Base-by-base conservation (phyloP, 1,140 invertebrate genomes). In the Cydia amplana region DNA sequence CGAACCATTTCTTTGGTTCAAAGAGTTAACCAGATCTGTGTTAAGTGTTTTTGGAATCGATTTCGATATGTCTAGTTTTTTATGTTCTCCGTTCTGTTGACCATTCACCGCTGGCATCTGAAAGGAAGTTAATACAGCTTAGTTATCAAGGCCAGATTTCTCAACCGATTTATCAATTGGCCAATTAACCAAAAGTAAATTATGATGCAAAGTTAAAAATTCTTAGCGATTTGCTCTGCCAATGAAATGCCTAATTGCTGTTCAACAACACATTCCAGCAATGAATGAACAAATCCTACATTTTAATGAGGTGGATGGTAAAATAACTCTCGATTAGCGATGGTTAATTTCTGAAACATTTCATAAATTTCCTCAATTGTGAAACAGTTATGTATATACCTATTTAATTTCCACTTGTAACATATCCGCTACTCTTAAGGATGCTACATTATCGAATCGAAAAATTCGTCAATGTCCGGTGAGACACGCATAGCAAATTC, bases 61-160 rank as follows among this genome's bases (percentile, higher is more conserved):
- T 73, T 81, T 83, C 43, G 76, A 20, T 75, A 78, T 80, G 32
- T 70, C 77, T 81, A 63, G 65, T 32, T 75, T 65, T 72, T 83
- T 83, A 9, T 79, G 51, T 23, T 81, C 78, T 75, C 86, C 87
- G 76, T 89, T 89, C 70, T 85, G 81, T 23, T 85, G 82, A 10
- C 88, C 88, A 75, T 92, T 92, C 32, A 79, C 73, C 12, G 80
- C 77, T 25, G 91, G 91, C 91, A 92, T 92, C 91, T 92, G 82
- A 73, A 87, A 91, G 49, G 28, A 23, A 64, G 64, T 70, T 18
- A 75, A 70, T 36, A 32, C 72, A 55, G 43, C 49, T 43, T 72
- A 43, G 20, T 18, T 70, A 70, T 70, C 65, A 70, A 70, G 65
- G 65, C 65, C 65, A 18, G 36, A 40, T 70, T 70, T 70, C 65